Evolutionary conservation across 1,140 invertebrate species (phyloP), one percentile per base, ranked within the genome.

Genomic region (Philopotamus ludificatus): DNA sequence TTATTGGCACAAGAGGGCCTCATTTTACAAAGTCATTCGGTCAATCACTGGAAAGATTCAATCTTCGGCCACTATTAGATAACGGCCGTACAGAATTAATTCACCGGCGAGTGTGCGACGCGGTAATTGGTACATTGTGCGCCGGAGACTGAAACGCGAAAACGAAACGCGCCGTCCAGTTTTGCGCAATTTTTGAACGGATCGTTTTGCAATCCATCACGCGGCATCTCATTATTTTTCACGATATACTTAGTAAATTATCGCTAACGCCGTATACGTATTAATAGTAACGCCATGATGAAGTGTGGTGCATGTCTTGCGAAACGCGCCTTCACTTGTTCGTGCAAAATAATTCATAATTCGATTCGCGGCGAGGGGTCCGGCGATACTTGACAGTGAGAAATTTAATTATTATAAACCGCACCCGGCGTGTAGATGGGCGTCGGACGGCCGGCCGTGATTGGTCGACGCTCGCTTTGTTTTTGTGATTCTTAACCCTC

Each of bases 371-470:
- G 57, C 34, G 54, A 60, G 57, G 57, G 57, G 57, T 60, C 57
- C 57, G n/a, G 44, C 42, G 3, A 47, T 18, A 18, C 57, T 47
- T 47, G 44, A 60, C 57, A 60, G 57, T 47, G 39, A 60, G 57
- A 60, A 60, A 60, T 60, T 60, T 60, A 60, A 60, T 60, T 60
- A 60, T 60, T 60, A 60, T 21, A 42, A 57, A 57, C 54, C 57
- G 57, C 57, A 60, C 42, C 16, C 26, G 53, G 18, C 28, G 20
- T 26, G 23, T 57, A 34, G 12, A 34, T 34, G 4, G 28, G 12
- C 41, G 39, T n/a, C 28, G 28, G 12, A 7, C 12, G 28, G 28
- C 28, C 28, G 28, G 28, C 4, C 28, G 12, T 12, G 28, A 34
- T 34, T 34, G 4, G 28, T n/a, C n/a, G n/a, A n/a, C n/a, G n/a